Evolutionary conservation across 2,797 vertebrate species (phyloP), one percentile per base, ranked within the genome.

Genomic region (Sebastiscus tertius): DNA sequence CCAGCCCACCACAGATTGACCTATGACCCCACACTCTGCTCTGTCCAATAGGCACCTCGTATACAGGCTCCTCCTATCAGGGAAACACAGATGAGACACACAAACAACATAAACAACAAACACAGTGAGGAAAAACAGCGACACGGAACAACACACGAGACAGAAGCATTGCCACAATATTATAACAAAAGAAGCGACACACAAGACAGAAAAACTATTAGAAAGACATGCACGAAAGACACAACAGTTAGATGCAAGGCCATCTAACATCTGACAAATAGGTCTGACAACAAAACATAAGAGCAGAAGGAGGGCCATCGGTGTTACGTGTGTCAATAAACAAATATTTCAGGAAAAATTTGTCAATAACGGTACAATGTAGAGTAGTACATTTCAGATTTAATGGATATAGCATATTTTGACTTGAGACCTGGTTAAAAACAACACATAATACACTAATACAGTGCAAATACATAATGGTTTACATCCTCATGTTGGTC

Each of bases 31-130:
- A 84, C 76, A 87, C 36, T 36, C 49, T 88, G 78, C 81, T 83
- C 75, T 91, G 75, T 87, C 73, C 65, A 81, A 92, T 74, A 95
- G 82, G 93, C 95, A 96, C 96, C 96, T 96, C 94, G 77, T 95
- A 95, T 89, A 94, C 85, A 76, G 94, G 89, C 88, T 96, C 95
- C 91, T 96, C 96, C 96, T 96, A 94, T 92, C 80, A 87, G 81
- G 76, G 77, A 92, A 87, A 93, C 87, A 94, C 80, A 94, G 81
- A 79, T 77, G 71, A 94, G 72, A 94, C 81, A 92, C 79, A 92
- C 90, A 94, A 82, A 92, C 79, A 80, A 76, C 58, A 90, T 16
- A 74, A 79, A 91, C 73, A 79, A 85, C 63, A 75, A 80, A 36
- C 12, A 75, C 74, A 6, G 69, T 88, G 74, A 91, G 76, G 76